phyloP scores from a whole-genome alignment of 2,113 vertebrate genomes.

The Phainopepla nitens region DNA sequence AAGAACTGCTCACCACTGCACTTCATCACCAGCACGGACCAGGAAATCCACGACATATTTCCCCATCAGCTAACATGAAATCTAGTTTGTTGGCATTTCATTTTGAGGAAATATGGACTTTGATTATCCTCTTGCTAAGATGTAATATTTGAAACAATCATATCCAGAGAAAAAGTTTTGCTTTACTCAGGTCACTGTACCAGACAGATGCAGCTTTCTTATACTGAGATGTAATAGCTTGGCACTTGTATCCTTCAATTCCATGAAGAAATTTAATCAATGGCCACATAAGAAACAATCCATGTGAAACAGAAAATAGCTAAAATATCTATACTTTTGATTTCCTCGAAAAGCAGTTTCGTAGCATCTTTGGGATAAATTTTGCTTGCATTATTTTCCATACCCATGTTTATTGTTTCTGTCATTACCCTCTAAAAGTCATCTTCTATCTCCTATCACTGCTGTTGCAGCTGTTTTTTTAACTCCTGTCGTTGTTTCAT shows the following conservation, averaged over 20 bases:
- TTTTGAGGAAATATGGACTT: neutral
- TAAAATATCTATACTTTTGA: neutral
- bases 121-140: neutral
- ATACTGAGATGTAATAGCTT: neutral
- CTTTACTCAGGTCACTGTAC: neutral
- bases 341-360: neutral
- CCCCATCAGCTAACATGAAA: neutral
- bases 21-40: neutral
- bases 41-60: neutral
- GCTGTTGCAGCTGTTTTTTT: neutral
- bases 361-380: neutral
- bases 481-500: neutral
- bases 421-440: neutral
- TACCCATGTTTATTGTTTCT: neutral
- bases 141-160: neutral
- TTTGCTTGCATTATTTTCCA: fast-evolving
- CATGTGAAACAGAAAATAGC: neutral
- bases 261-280: neutral
- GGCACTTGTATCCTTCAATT: neutral
- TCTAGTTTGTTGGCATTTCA: neutral
- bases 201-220: neutral
- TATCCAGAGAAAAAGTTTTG: neutral
- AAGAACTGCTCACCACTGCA: neutral
- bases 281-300: neutral
- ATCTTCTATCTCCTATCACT: neutral